Base-by-base conservation (phyloP, 2,797 vertebrate species). In the Crenichthys baileyi region DNA sequence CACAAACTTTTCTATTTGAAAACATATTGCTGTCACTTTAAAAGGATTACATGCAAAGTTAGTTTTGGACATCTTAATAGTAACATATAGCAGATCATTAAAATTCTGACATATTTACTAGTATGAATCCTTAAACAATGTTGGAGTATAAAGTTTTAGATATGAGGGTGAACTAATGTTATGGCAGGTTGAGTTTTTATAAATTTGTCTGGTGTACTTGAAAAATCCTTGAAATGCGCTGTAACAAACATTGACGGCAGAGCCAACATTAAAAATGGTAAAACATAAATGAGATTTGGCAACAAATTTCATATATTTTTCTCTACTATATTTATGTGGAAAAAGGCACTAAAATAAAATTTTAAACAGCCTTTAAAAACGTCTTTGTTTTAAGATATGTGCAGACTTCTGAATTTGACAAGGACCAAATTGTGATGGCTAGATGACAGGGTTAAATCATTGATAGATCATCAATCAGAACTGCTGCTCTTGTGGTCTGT, bases 231-330 rank as follows among this genome's bases (percentile, higher is more conserved):
- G 3, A 58, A 41, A 60, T 70, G 75, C 7, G 12, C 15, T 46
- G 29, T 51, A 51, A 58, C 70, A 44, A 74, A 56, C 67, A 76
- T 79, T 72, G 20, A 7, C 70, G 9, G 41, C 8, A 65, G 7
- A 65, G 12, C 16, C 70, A 31, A 41, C 1, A 85, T 9, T 58
- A 60, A 5, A 74, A 70, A 74, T 63, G 20, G 29, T 65, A 16
- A 65, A 39, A 36, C 36, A 22, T 65, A 22, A 39, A 67, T 41
- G 39, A 12, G 36, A 67, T 67, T 67, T 9, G 11, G 63, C 18
- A 20, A 22, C 31, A 39, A 22, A 65, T 65, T 20, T 65, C 1
- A 65, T 39, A 65, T 39, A 39, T 22, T 65, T 39, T 65, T 6
- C 7, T 39, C 61, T 39, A 65, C 18, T 65, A 65, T 65, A 22